Evolutionary conservation across 2,888 invertebrate species (phyloP).

Genomic region (Cyaniris semiargus): DNA sequence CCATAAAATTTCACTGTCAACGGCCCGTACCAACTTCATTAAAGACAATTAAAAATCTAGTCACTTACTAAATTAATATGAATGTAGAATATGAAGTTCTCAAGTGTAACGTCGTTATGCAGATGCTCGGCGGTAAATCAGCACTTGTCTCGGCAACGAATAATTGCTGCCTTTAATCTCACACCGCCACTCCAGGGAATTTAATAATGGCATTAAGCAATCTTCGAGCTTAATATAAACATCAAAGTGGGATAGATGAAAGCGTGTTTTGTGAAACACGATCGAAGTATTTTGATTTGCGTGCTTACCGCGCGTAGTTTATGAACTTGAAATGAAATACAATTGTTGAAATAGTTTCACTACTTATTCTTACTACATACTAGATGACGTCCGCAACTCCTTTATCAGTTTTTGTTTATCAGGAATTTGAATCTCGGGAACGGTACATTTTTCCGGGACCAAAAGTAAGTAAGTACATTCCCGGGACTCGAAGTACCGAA

Average conservation of each 20-base stretch:
- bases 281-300: neutral
- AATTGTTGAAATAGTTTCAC: neutral
- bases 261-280: neutral
- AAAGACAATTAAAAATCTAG: neutral
- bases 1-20: too few relatives aligned
- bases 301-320: neutral
- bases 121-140: conserved; percentile 57
- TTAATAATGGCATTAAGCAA: conserved; percentile 29
- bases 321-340: neutral
- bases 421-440: too few relatives aligned
- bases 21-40: neutral
- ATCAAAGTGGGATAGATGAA: neutral
- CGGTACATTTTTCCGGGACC: too few relatives aligned
- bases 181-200: conserved; percentile 34
- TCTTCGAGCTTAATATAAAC: conserved; percentile 25
- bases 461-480: too few relatives aligned
- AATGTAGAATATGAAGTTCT: conserved; percentile 25
- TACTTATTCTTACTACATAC: neutral
- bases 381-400: too few relatives aligned
- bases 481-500: too few relatives aligned
- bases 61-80: conserved; percentile 3
- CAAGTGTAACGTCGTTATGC: conserved; percentile 48
- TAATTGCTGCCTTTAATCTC: conserved; percentile 54
- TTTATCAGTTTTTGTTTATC: too few relatives aligned
- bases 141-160: conserved; percentile 49